Evolutionary conservation across 2,113 vertebrate species (phyloP).

Genomic region (Sturnus vulgaris): DNA sequence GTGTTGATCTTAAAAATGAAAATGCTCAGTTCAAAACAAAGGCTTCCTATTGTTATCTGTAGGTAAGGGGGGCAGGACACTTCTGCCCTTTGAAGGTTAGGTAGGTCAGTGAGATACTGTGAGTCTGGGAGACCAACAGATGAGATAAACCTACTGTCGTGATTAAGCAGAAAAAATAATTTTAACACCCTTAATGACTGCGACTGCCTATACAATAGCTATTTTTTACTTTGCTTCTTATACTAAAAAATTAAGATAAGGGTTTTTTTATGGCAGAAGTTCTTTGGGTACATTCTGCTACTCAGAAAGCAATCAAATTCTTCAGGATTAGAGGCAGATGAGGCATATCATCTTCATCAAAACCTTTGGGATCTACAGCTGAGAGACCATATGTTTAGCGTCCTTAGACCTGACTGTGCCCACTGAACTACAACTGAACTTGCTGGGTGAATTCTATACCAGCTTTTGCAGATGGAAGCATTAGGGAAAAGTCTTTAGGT

Average conservation of each 20-base stretch:
- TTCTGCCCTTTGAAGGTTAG: not conserved
- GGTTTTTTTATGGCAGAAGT: not conserved
- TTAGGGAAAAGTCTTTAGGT: not conserved
- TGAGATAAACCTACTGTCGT: not conserved
- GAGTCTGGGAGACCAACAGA: not conserved
- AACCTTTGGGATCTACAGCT: not conserved
- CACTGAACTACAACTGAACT: not conserved
- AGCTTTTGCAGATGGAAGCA: not conserved
- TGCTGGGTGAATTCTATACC: not conserved
- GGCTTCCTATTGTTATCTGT: not conserved
- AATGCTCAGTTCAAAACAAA: not conserved
- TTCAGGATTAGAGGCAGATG: not conserved
- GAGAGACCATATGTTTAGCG: not conserved
- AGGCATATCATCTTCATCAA: not conserved
- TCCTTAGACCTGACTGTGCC: not conserved
- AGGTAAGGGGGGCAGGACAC: not conserved
- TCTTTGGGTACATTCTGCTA: not conserved
- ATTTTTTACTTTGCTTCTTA: not conserved
- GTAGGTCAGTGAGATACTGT: not conserved
- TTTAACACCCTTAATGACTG: not conserved
- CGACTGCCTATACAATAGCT: not conserved
- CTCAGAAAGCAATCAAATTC: not conserved
- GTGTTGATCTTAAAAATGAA: not conserved
- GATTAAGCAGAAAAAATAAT: not conserved
- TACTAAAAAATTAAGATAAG: not conserved